phyloP scores from a whole-genome alignment of 2,113 vertebrate genomes.

The Cyprinodon variegatus region DNA sequence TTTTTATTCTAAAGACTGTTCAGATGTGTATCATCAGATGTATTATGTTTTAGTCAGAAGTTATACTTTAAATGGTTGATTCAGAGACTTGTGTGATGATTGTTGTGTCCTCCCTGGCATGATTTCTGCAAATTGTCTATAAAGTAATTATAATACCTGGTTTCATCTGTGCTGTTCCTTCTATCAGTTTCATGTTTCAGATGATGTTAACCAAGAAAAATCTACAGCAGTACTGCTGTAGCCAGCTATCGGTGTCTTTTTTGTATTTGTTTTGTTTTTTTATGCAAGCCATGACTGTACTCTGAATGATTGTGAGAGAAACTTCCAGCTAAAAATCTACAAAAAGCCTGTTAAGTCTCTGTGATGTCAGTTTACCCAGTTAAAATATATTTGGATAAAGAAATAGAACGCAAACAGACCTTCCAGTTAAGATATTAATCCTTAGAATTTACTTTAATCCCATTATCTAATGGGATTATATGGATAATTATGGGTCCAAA shows the following conservation, averaged over 20 bases:
- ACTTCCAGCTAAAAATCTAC: conserved; percentile 20
- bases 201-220: conserved; percentile 5
- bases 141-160: conserved; percentile 24
- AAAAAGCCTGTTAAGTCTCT: conserved; percentile 30
- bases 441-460: conserved; percentile 3
- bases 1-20: conserved; percentile 60
- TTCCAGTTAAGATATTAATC: conserved; percentile 45
- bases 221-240: neutral
- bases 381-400: conserved; percentile 75
- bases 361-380: conserved; percentile 37
- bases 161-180: conserved; percentile 31
- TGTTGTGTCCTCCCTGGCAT: conserved; percentile 45
- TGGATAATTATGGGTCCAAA: conserved; percentile 39
- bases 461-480: too few relatives aligned
- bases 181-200: conserved; percentile 23
- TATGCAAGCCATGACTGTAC: neutral
- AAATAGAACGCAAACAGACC: conserved; percentile 52
- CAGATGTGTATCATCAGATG: conserved; percentile 33
- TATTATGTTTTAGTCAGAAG: conserved; percentile 35
- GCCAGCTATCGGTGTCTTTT: neutral
- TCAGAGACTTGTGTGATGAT: conserved; percentile 47
- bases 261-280: neutral
- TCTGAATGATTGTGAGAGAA: too few relatives aligned
- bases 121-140: conserved; percentile 47
- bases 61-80: conserved; percentile 34